A percentile compares a stretch with the other conserved stretches of the same genome.
Evolutionary conservation across 2,113 vertebrate species (phyloP).

Genomic region (Neogobius melanostomus): DNA sequence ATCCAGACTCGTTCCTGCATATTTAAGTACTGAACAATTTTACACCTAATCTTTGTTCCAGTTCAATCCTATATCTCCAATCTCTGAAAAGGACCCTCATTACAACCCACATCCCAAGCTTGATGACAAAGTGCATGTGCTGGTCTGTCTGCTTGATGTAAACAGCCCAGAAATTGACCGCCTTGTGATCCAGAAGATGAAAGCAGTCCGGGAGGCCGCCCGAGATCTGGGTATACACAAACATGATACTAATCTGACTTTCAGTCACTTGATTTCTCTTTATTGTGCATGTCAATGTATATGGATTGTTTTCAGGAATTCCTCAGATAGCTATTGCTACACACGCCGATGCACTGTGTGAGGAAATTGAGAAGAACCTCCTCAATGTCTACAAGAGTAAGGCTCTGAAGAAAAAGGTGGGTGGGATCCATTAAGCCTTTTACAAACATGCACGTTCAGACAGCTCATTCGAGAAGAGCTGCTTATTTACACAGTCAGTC

Average conservation of each 20-base stretch:
- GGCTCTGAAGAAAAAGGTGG: conserved; percentile 6
- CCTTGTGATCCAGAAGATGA: conserved; percentile 27
- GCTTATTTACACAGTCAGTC: too few relatives aligned
- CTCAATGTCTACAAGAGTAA: conserved; percentile 16
- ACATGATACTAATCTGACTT: neutral
- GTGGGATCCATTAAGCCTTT: neutral
- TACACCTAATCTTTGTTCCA: neutral
- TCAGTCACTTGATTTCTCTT: neutral
- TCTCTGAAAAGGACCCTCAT: neutral
- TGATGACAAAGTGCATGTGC: conserved; percentile 29
- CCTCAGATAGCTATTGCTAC: conserved; percentile 16
- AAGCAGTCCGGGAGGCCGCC: conserved; percentile 14
- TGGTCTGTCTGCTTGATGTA: conserved; percentile 27
- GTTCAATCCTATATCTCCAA: conserved; percentile 19
- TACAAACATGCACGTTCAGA: too few relatives aligned
- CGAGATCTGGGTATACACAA: conserved; percentile 23
- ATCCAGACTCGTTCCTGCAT: too few relatives aligned
- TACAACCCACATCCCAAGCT: conserved; percentile 16
- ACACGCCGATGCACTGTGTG: conserved; percentile 4
- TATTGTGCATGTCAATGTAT: neutral
- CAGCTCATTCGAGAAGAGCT: too few relatives aligned
- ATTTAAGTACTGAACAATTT: too few relatives aligned
- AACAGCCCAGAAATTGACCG: neutral
- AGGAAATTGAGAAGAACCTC: neutral
- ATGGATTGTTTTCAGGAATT: conserved; percentile 1